Evolutionary conservation across 2,888 invertebrate genomes (phyloP).

Genomic region (Drosophila sordidapex): DNA sequence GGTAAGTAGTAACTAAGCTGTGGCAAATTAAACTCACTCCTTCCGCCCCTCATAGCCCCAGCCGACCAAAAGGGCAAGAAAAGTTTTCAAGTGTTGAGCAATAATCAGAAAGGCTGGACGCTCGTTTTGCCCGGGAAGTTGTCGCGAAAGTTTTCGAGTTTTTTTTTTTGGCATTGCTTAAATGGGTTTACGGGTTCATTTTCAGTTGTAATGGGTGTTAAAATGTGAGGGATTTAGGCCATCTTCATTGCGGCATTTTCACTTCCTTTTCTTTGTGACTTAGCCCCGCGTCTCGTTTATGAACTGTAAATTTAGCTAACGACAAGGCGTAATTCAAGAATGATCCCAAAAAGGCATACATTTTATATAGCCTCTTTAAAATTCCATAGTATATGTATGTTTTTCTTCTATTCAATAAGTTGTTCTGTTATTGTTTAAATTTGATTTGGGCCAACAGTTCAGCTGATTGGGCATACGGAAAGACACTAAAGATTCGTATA

Average conservation of each 20-base stretch:
- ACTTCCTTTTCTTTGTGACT: conserved; percentile 36
- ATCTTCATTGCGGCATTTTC: conserved; percentile 39
- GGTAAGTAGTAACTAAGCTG: conserved; percentile 44
- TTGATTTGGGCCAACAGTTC: conserved; percentile 5
- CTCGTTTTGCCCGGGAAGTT: conserved; percentile 28
- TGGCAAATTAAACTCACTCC: conserved; percentile 52
- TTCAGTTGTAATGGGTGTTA: conserved; percentile 73
- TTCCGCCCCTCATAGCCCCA: neutral
- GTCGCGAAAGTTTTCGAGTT: conserved; percentile 66
- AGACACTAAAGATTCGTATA: conserved; percentile 36
- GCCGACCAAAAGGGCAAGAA: conserved; percentile 23
- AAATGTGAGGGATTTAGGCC: conserved; percentile 64
- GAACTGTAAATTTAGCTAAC: conserved; percentile 65
- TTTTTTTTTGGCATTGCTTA: conserved; percentile 57
- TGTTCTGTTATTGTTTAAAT: conserved; percentile 4
- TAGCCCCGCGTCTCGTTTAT: conserved; percentile 44
- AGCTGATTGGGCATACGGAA: neutral
- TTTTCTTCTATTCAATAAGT: neutral
- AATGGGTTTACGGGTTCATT: conserved; percentile 79
- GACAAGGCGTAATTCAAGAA: conserved; percentile 53
- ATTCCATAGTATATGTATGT: neutral
- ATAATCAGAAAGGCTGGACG: conserved; percentile 77
- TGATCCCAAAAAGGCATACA: neutral
- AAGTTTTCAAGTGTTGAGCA: conserved; percentile 78
- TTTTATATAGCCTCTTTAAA: conserved; percentile 2